Evolutionary conservation across 2,113 vertebrate genomes (phyloP).

Genomic region (Nannospalax galili): DNA sequence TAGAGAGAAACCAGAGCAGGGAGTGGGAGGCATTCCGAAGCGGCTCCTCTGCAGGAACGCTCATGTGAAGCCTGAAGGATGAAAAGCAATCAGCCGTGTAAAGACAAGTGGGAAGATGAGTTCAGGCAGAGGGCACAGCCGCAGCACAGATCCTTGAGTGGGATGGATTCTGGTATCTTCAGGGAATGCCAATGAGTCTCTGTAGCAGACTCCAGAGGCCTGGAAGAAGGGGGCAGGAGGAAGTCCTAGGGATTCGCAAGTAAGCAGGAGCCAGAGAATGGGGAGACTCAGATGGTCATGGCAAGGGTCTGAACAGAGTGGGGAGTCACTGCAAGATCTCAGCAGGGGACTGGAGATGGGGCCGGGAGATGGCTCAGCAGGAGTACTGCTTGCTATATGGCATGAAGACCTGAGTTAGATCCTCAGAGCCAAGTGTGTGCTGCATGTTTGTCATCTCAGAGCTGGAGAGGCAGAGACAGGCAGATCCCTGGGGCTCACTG

Average conservation of each 20-base stretch:
- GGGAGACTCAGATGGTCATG: fast-evolving
- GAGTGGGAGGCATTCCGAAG: background rate
- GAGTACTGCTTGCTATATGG: no score
- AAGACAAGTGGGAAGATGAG: background rate
- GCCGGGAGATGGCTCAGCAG: no score
- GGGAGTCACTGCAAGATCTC: background rate
- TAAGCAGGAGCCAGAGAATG: background rate
- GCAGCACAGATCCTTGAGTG: background rate
- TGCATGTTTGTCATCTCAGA: no score
- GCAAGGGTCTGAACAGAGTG: background rate
- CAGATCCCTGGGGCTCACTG: no score
- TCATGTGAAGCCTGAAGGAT: background rate
- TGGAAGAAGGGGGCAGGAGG: no score
- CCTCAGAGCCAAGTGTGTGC: no score
- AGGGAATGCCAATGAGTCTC: background rate
- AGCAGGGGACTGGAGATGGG: background rate
- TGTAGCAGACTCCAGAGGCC: background rate
- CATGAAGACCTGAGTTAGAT: no score
- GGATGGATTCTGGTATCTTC: background rate
- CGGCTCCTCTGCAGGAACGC: background rate
- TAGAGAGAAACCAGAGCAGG: background rate
- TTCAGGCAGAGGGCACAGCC: slow-evolving; percentile 24
- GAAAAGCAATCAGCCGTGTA: background rate
- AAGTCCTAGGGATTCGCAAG: background rate
- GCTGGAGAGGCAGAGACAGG: no score